Evolutionary conservation across 2,797 vertebrate species (phyloP).

Genomic region (Myotis pilosus): DNA sequence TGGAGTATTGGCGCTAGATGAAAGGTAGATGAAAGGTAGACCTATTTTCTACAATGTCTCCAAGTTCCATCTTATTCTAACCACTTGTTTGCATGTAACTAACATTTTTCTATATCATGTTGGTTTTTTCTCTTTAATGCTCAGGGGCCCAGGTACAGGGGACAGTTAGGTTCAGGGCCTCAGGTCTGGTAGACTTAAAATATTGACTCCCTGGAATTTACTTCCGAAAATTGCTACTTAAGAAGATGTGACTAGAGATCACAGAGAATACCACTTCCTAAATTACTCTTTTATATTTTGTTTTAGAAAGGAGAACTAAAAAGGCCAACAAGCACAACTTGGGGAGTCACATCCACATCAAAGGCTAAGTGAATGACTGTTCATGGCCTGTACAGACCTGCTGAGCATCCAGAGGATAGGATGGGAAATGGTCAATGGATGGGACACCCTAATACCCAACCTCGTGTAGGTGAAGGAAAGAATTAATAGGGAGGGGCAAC

Average conservation of each 20-base stretch:
- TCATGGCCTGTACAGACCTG: background rate
- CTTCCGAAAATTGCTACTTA: background rate
- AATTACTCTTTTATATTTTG: background rate
- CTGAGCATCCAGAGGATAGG: background rate
- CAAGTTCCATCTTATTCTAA: too few species aligned
- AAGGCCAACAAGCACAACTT: background rate
- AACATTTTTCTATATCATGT: too few species aligned
- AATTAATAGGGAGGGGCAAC: background rate
- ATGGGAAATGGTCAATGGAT: fast-evolving
- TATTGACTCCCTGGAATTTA: background rate
- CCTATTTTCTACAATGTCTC: too few species aligned
- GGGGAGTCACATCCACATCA: background rate
- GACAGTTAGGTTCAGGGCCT: too few species aligned
- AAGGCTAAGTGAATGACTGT: background rate
- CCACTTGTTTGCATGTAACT: too few species aligned
- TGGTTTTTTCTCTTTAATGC: too few species aligned
- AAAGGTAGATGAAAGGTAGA: too few species aligned
- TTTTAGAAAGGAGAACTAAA: background rate
- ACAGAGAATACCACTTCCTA: background rate
- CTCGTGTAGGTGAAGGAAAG: background rate
- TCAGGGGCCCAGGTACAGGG: too few species aligned
- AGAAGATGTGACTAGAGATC: background rate
- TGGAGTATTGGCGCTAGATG: too few species aligned
- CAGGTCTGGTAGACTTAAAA: background rate
- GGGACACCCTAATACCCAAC: background rate